Evolutionary conservation across 2,113 vertebrate species (phyloP).

Genomic region (Paraplagusia blochii): DNA sequence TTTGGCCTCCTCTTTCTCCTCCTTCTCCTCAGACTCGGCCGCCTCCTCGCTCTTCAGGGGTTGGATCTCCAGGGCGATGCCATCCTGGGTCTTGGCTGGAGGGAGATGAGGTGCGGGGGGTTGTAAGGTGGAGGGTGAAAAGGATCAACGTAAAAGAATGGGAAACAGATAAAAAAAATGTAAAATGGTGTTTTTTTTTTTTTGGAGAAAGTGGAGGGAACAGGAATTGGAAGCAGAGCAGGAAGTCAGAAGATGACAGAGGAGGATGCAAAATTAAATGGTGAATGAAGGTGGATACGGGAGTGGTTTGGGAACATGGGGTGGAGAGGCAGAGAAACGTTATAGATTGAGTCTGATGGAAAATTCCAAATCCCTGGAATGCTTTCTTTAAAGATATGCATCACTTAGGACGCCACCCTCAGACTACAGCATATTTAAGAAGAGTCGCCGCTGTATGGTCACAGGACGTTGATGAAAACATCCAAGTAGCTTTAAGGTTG

Average conservation of each 20-base stretch:
- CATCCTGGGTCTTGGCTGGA: conserved; percentile 95
- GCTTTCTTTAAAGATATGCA: conserved; percentile 26
- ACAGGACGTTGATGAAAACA: conserved; percentile 30
- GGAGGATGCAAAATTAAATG: conserved; percentile 9
- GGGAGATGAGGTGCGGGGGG: conserved; percentile 44
- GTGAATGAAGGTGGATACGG: conserved; percentile 18
- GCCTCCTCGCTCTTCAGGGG: conserved; percentile 94
- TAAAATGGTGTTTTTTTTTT: not conserved
- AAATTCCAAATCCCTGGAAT: conserved; percentile 12
- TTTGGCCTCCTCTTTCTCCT: conserved; percentile 85
- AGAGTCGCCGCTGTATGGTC: conserved; percentile 25
- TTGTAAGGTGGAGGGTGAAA: conserved; percentile 34
- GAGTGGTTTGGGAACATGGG: conserved; percentile 47
- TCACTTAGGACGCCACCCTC: conserved; percentile 24
- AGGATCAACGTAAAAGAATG: not conserved
- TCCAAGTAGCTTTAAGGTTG: conserved; percentile 41
- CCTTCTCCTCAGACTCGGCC: conserved; percentile 86
- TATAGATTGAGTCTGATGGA: conserved; percentile 36
- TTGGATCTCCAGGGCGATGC: conserved; percentile 94
- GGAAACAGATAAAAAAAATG: conserved; percentile 1
- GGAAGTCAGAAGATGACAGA: not conserved
- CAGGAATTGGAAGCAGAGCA: not conserved
- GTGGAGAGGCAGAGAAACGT: conserved; percentile 57
- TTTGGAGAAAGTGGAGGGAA: conserved; percentile 2
- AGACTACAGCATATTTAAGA: conserved; percentile 23